Evolutionary conservation across 2,888 invertebrate species (phyloP).

Genomic region (Syrista parreyssii): DNA sequence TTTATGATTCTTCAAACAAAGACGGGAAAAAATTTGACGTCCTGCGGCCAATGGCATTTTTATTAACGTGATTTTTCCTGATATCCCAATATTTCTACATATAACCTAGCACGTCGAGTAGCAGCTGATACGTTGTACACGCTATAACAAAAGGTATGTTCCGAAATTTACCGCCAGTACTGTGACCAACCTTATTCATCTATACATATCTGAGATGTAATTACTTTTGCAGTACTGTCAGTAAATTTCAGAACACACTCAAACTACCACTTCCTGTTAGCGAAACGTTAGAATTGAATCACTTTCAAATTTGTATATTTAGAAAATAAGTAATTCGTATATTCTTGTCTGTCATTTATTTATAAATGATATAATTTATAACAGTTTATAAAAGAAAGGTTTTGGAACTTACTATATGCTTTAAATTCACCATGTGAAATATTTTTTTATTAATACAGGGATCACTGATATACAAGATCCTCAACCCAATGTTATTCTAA

Average conservation of each 20-base stretch:
- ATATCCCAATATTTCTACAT: neutral
- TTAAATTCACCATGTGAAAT: neutral
- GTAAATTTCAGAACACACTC: too few relatives aligned
- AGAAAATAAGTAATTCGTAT: neutral
- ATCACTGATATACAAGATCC: neutral
- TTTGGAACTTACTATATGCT: neutral
- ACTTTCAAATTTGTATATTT: conserved; percentile 10
- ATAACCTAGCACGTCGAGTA: too few relatives aligned
- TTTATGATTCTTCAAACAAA: conserved; percentile 27
- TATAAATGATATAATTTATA: neutral
- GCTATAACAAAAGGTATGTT: too few relatives aligned
- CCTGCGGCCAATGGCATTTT: conserved; percentile 37
- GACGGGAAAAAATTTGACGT: conserved; percentile 26
- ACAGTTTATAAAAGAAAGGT: neutral
- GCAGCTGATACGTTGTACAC: too few relatives aligned
- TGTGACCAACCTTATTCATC: too few relatives aligned
- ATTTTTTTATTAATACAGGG: neutral
- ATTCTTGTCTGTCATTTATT: neutral
- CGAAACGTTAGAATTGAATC: neutral
- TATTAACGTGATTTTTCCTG: neutral
- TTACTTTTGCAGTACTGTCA: too few relatives aligned
- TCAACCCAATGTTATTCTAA: neutral
- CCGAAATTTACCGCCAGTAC: too few relatives aligned
- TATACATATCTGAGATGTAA: too few relatives aligned
- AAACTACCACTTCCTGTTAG: too few relatives aligned